These are phyloP conservation scores for Coendou prehensilis DNA, from an alignment of 2,797 vertebrate genomes.

Conservation along the genomic window DNA sequence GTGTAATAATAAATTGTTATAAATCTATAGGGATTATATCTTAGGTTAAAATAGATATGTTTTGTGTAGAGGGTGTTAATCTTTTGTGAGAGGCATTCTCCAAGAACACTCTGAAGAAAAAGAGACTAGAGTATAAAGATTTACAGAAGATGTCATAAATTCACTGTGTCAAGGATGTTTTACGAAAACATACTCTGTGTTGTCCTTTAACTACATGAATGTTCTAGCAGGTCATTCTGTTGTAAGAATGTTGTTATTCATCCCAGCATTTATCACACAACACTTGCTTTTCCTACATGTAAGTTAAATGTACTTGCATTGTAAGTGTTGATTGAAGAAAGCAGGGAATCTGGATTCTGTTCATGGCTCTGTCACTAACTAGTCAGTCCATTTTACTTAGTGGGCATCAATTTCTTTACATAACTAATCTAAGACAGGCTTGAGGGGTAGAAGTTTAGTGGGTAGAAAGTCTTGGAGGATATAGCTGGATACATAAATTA, in stretches of 20 bases:
- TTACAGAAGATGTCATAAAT: neutral
- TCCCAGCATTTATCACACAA: neutral
- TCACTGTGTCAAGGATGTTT: neutral
- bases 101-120: neutral
- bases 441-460: neutral
- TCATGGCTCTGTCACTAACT: neutral
- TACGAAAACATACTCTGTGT: neutral
- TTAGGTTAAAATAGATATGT: constrained; percentile 40
- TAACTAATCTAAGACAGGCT: neutral
- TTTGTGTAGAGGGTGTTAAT: neutral
- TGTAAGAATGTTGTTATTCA: neutral
- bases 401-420: neutral
- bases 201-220: neutral
- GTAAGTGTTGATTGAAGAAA: neutral
- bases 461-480: neutral
- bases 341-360: neutral
- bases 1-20: neutral
- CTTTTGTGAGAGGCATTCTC: neutral
- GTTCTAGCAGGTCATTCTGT: neutral
- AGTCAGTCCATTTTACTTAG: neutral
- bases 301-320: neutral
- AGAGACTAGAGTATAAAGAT: neutral
- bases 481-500: neutral
- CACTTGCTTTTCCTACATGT: neutral
- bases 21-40: neutral